Evolutionary conservation across 92 coral and sea anemone genomes (phyloP), one percentile per base, ranked within the genome.

Genomic region (Phenganax subtilis): DNA sequence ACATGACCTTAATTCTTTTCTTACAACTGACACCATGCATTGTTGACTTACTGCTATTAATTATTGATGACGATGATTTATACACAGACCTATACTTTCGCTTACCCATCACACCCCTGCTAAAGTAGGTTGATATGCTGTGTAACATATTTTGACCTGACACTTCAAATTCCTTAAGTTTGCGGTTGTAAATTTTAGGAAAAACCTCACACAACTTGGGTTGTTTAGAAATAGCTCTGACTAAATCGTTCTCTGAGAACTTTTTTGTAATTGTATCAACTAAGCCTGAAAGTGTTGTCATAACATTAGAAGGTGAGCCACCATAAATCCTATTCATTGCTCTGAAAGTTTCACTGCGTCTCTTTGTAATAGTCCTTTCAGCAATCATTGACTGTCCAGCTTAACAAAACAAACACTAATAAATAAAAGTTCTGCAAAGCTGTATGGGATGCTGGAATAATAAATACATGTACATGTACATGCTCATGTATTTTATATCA

Each of bases 241-340:
- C 87, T 71, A 87, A 81, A 73, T 55, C 66, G 67, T 89, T 81
- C 58, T 84, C 57, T 1, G 88, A 81, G 47, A 89, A 81, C 69
- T 75, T 90, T 79, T 83, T 80, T 30, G 80, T 71, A 57, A 75
- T 72, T 72, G 93, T 88, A 77, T 90, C 87, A 51, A 87, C 88
- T 82, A 87, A 87, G 65, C 92, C 89, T 68, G 85, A 88, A 77
- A 76, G 84, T 71, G 87, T 86, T 85, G 93, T 88, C 29, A 71
- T 63, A 29, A 73, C 72, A 82, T 90, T 90, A 75, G 81, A 78
- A 65, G 85, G 65, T 65, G 90, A 82, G 62, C 87, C 84, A 8
- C 93, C 91, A 90, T 88, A 89, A 55, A 90, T 88, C 71, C 90
- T 84, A 17, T 59, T 66, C 72, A 85, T 89, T 76, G 87, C 93